Evolutionary conservation across 2,797 vertebrate genomes (phyloP).

Genomic region (Benthosema pterotum): DNA sequence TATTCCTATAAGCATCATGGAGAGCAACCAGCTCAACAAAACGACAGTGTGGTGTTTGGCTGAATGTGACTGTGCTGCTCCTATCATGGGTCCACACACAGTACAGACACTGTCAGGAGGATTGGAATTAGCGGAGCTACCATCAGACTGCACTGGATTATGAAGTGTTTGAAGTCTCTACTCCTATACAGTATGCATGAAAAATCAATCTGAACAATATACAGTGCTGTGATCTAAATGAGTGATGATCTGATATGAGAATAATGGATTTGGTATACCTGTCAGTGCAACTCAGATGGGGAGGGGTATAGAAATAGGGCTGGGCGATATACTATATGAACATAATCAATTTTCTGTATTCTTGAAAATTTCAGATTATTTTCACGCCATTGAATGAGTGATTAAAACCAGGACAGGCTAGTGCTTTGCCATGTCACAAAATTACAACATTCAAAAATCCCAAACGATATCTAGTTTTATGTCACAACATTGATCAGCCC

Average conservation of each 20-base stretch:
- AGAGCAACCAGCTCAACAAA: conserved; percentile 48
- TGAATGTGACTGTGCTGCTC: conserved; percentile 59
- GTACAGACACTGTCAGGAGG: conserved; percentile 56
- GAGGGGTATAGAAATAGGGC: background rate
- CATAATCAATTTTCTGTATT: too few species aligned
- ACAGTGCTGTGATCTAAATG: conserved; percentile 53
- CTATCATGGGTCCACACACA: conserved; percentile 67
- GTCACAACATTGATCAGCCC: too few species aligned
- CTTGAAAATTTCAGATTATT: too few species aligned
- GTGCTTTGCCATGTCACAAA: too few species aligned
- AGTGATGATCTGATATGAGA: conserved; percentile 68
- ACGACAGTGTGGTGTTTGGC: conserved; percentile 49
- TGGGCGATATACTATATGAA: too few species aligned
- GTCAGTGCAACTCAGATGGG: conserved; percentile 23
- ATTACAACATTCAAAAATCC: too few species aligned
- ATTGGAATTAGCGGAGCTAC: conserved; percentile 63
- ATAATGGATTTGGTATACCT: conserved; percentile 63
- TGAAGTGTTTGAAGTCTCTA: conserved; percentile 49
- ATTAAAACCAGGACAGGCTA: too few species aligned
- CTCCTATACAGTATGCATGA: conserved; percentile 22
- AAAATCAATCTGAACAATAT: conserved; percentile 55
- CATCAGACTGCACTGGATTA: conserved; percentile 58
- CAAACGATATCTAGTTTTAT: too few species aligned
- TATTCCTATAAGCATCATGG: conserved; percentile 57
- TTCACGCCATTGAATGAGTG: too few species aligned